A percentile compares a stretch with the other conserved stretches of the same genome.
These are phyloP conservation scores for Myotis davidii DNA, from an alignment of 2,113 vertebrate genomes.

Conservation along the genomic window DNA sequence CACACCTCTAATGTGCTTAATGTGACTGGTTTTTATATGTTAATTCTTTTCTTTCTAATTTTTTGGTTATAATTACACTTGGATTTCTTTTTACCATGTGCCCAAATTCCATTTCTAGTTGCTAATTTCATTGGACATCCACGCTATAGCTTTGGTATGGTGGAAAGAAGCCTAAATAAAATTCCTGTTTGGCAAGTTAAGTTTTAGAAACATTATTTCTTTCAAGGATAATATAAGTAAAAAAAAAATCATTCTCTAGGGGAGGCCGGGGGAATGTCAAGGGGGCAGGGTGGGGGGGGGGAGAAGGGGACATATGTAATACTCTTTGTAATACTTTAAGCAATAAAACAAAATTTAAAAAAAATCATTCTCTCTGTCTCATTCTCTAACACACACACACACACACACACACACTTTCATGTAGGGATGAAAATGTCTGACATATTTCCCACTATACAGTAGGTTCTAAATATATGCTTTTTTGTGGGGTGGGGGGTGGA, in stretches of 20 bases:
- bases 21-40: neutral
- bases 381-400: neutral
- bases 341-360: neutral
- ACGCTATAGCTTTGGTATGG: neutral
- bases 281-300: no score
- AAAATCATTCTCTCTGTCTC: neutral
- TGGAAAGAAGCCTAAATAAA: neutral
- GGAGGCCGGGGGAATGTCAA: no score
- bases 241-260: neutral
- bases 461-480: neutral
- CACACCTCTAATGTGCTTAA: neutral
- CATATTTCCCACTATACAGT: neutral
- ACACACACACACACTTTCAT: neutral
- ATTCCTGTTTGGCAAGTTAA: neutral
- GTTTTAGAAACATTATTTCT: slow-evolving; percentile 13
- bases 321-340: no score
- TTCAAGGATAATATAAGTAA: slow-evolving; percentile 5
- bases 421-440: neutral
- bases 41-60: neutral
- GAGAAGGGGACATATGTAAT: no score
- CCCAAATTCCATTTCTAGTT: neutral
- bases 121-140: neutral
- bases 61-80: neutral
- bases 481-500: no score
- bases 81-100: neutral